Conservation (phyloP, 2,888 invertebrate species). For the Heliconius erato region DNA sequence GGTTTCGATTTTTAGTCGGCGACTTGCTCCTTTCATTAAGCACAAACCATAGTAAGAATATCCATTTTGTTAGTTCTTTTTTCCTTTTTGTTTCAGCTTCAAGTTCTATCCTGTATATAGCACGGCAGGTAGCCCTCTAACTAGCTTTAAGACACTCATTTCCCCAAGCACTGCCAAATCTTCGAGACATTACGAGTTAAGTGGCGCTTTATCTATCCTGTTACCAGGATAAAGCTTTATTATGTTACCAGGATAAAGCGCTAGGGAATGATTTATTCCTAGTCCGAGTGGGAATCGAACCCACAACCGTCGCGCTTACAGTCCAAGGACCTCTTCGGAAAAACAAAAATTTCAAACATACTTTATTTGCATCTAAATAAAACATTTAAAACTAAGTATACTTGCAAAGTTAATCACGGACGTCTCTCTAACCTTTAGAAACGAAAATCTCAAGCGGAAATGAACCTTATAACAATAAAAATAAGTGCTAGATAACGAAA, state of each 20-base stretch:
- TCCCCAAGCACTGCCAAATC: too few species aligned
- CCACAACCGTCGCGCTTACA: not conserved
- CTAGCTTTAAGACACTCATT: too few species aligned
- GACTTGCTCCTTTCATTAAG: too few species aligned
- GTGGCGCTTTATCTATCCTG: not conserved
- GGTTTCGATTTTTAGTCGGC: not conserved
- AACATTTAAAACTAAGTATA: constrained; percentile 30
- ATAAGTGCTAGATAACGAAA: constrained; percentile 37
- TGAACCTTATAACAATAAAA: constrained; percentile 26
- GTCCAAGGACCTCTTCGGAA: not conserved
- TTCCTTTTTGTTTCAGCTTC: too few species aligned
- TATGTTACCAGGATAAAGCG: not conserved
- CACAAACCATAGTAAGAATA: too few species aligned
- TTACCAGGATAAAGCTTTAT: not conserved
- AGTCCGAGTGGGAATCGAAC: not conserved
- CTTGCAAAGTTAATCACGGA: constrained; percentile 44
- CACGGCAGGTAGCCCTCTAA: too few species aligned
- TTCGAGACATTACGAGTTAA: too few species aligned
- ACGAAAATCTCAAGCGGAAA: constrained; percentile 25
- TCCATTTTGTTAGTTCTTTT: too few species aligned
- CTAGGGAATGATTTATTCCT: not conserved
- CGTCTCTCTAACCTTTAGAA: constrained; percentile 42
- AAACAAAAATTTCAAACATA: not conserved
- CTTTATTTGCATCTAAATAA: constrained; percentile 29
- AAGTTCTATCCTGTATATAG: too few species aligned